A percentile compares a stretch with the other conserved stretches of the same genome.
phyloP scores from a whole-genome alignment of 2,113 vertebrate genomes.

The Ctenodactylus gundi region DNA sequence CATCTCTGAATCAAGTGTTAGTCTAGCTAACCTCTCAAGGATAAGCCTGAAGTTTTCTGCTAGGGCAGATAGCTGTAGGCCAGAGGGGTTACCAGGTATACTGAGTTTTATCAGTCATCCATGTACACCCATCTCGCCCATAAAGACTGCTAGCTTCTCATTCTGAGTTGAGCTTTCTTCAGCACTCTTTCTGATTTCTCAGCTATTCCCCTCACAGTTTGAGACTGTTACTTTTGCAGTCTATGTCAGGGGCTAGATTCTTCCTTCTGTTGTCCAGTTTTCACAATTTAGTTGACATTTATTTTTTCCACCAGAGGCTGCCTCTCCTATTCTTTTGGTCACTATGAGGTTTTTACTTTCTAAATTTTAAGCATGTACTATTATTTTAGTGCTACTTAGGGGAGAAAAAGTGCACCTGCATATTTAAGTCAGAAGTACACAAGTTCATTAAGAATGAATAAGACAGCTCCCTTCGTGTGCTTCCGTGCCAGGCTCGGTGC shows the following conservation, averaged over 20 bases:
- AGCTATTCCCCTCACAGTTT: background rate
- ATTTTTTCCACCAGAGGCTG: background rate
- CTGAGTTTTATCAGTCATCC: background rate
- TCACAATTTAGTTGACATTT: background rate
- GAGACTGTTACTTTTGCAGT: background rate
- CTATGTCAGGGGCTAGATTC: background rate
- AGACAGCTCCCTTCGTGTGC: background rate
- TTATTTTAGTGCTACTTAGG: background rate
- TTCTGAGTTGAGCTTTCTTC: background rate
- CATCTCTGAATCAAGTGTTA: background rate
- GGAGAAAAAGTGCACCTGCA: background rate
- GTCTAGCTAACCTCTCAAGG: background rate
- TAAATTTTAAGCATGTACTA: background rate
- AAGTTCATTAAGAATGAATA: conserved; percentile 5
- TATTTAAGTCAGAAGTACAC: background rate
- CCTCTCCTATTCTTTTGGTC: background rate
- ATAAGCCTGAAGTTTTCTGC: background rate
- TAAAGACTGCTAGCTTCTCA: background rate
- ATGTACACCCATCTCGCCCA: background rate
- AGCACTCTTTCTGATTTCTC: background rate
- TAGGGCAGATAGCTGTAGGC: background rate
- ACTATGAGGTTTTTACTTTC: background rate
- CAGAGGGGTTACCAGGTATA: background rate
- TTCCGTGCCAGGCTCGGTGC: background rate
- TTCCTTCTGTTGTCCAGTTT: background rate